Evolutionary conservation across 2,797 vertebrate species (phyloP).

Genomic region (Vireo griseus): DNA sequence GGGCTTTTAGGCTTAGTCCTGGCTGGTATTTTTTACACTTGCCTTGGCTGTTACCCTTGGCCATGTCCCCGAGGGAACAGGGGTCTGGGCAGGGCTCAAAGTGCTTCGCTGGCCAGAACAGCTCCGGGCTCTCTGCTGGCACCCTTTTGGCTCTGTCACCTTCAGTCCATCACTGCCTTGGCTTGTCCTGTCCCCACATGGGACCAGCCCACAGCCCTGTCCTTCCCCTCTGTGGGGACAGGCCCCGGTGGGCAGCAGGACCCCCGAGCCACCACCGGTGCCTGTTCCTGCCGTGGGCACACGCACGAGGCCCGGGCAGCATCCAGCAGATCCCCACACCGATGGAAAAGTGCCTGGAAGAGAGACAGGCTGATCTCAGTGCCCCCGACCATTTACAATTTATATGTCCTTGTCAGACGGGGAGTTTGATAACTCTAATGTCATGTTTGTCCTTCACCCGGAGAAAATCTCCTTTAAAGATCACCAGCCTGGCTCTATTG

Average conservation of each 20-base stretch:
- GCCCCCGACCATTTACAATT: conserved; percentile 40
- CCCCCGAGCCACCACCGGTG: fast-evolving
- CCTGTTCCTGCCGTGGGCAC: neutral
- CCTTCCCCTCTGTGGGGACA: neutral
- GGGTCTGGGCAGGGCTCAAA: neutral
- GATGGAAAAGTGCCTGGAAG: neutral
- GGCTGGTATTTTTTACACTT: neutral
- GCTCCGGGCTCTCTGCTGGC: neutral
- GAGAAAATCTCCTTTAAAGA: conserved; percentile 64
- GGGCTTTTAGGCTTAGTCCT: fast-evolving
- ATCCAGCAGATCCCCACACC: fast-evolving
- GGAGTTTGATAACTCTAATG: conserved; percentile 21
- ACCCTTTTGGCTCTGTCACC: neutral
- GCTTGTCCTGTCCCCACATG: fast-evolving
- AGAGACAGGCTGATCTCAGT: neutral
- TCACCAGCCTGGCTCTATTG: conserved; percentile 56
- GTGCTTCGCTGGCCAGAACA: neutral
- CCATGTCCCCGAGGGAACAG: neutral
- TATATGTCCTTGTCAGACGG: neutral
- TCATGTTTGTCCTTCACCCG: conserved; percentile 54
- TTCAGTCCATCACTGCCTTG: neutral
- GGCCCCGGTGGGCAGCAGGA: neutral
- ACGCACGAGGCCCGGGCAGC: fast-evolving
- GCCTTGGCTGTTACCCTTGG: neutral
- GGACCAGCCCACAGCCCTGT: fast-evolving